phyloP scores from a whole-genome alignment of 2,797 vertebrate genomes.

The Numenius phaeopus region DNA sequence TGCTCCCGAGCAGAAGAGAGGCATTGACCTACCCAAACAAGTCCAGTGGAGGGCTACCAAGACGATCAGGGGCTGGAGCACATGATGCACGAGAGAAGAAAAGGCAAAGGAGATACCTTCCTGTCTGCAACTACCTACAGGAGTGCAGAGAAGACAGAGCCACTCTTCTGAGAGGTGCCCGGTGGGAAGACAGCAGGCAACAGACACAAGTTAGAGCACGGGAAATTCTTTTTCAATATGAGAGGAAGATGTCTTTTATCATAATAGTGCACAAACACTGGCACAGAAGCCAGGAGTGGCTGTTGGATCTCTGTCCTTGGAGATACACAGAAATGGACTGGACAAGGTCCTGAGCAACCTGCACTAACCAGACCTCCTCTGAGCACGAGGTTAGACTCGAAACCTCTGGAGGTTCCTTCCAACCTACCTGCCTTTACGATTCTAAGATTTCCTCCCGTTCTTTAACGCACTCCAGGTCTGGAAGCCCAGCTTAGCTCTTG shows the following conservation, averaged over 20 bases:
- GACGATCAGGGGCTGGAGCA: neutral
- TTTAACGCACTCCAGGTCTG: neutral
- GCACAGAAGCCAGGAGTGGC: neutral
- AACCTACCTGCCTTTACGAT: neutral
- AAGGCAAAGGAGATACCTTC: neutral
- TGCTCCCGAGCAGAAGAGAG: neutral
- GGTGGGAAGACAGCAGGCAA: neutral
- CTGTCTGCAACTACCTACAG: neutral
- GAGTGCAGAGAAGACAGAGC: neutral
- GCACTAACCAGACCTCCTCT: neutral
- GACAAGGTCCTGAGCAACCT: neutral
- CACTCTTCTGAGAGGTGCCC: neutral
- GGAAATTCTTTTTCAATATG: neutral
- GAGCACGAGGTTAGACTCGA: accelerated
- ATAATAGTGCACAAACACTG: neutral
- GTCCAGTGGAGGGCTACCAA: neutral
- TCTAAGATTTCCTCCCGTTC: neutral
- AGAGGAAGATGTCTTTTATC: neutral
- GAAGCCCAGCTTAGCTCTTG: neutral
- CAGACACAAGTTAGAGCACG: neutral
- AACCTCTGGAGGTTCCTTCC: neutral
- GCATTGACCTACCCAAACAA: neutral
- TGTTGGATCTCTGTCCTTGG: neutral
- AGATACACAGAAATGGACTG: neutral
- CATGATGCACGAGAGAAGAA: neutral